Evolutionary conservation across 2,797 vertebrate species (phyloP), one percentile per base, ranked within the genome.

Genomic region (Emys orbicularis): DNA sequence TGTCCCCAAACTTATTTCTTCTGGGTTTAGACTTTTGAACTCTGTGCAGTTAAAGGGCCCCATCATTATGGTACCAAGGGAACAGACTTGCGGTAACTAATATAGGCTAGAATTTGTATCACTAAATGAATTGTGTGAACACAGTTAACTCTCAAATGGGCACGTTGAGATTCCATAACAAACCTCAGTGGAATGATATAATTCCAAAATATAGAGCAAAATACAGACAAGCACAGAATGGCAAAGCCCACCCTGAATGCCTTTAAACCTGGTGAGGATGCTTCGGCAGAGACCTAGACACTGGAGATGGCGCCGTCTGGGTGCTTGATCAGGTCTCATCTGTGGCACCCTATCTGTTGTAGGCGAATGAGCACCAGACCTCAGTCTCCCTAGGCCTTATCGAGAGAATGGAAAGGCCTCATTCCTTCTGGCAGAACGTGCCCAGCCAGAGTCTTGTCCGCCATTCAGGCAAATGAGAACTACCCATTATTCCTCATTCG

Each of bases 341-440:
- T 34, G 3, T 23, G 13, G 61, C 34, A 18, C 34, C 52, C 52
- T 53, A 21, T 68, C 19, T 37, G n/a, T 37, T 37, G n/a, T 37
- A 37, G 19, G n/a, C 6, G n/a, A 68, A 23, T 68, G 34, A 21
- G 79, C 29, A 79, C 50, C 77, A 25, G 68, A 27, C 12, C 41
- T 83, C 15, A 0, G 16, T 56, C 41, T 56, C 8, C 1, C 0
- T 8, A 7, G 9, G n/a, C 77, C 29, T 57, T 3, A 3, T n/a
- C 8, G 52, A 79, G 41, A 1, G 15, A n/a, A 25, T 1, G 29
- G 21, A 11, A 4, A 44, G n/a, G 21, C 50, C 79, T 2, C 0
- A 0, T 44, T 68, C 6, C 23, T 76, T 57, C 50, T 57, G 68
- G 41, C 21, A 13, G 44, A 57, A 52, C 6, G 27, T 68, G 49